These are phyloP conservation scores for Catalaphyllia jardinei DNA, from an alignment of 64 coral and sea anemone genomes.

Conservation along the genomic window DNA sequence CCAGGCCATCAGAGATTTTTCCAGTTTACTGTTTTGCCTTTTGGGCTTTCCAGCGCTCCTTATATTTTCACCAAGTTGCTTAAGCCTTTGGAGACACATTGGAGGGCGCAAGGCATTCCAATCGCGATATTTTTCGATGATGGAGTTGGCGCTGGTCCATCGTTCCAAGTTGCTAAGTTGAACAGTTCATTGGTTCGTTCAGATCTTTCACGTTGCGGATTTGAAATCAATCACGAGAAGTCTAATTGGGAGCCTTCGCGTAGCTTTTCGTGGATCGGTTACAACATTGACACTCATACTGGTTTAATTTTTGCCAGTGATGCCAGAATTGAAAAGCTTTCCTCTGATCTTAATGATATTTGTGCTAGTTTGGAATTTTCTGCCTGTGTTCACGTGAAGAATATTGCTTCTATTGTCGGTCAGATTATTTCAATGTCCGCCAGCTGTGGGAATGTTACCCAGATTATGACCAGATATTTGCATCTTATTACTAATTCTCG, in stretches of 20 bases:
- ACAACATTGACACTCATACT: neutral
- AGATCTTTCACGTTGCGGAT: constrained; percentile 3
- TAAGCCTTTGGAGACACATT: constrained; percentile 1
- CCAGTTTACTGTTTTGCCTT: constrained; percentile 45
- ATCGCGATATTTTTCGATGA: constrained; percentile 26
- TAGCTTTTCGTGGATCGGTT: constrained; percentile 1
- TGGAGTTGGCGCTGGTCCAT: neutral
- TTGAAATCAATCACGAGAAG: constrained; percentile 39
- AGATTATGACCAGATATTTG: constrained; percentile 43
- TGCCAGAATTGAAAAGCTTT: constrained; percentile 21
- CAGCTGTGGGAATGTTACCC: constrained; percentile 13
- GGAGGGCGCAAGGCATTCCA: too few relatives aligned
- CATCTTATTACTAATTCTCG: constrained; percentile 23
- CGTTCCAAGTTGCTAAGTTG: neutral
- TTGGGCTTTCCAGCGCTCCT: constrained; percentile 17
- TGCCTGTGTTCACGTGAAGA: neutral
- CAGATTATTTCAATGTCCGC: neutral
- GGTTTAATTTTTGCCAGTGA: neutral
- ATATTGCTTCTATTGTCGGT: constrained; percentile 7
- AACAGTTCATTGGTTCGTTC: too few relatives aligned
- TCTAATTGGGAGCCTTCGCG: too few relatives aligned
- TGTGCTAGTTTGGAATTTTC: neutral
- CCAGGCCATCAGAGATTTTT: too few relatives aligned
- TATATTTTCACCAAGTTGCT: neutral
- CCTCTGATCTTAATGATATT: neutral